Conservation (phyloP, 1,140 invertebrate genomes). For the Dufourea novaeangliae region DNA sequence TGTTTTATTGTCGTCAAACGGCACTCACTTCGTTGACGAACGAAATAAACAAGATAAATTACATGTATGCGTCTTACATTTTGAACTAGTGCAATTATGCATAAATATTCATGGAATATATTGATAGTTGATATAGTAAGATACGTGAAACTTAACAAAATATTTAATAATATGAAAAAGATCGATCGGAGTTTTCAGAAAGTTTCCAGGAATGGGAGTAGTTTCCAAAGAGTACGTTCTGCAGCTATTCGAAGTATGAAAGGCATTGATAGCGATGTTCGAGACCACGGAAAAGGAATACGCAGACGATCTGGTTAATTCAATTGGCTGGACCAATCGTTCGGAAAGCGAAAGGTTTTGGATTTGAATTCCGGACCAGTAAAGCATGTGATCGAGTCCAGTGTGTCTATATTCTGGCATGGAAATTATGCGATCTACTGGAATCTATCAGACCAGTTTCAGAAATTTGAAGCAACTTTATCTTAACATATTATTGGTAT, state of each 20-base stretch:
- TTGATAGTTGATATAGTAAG: too few relatives aligned
- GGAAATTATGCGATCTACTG: background rate
- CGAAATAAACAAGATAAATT: too few relatives aligned
- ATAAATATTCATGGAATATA: too few relatives aligned
- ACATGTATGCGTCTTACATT: too few relatives aligned
- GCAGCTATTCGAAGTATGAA: too few relatives aligned
- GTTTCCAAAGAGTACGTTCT: background rate
- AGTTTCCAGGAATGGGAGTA: background rate
- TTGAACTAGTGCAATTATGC: too few relatives aligned
- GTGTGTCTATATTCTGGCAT: background rate
- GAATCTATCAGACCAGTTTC: background rate
- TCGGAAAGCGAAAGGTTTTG: conserved; percentile 8
- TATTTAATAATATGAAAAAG: too few relatives aligned
- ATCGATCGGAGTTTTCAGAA: too few relatives aligned
- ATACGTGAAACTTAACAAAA: too few relatives aligned
- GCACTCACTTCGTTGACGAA: too few relatives aligned
- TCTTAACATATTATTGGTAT: background rate
- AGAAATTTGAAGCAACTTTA: background rate
- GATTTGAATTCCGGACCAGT: background rate
- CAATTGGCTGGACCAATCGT: background rate
- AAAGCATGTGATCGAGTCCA: conserved; percentile 7
- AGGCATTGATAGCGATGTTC: background rate
- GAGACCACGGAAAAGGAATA: background rate
- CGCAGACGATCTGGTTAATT: conserved; percentile 2
- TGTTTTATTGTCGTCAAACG: too few relatives aligned